Conservation (phyloP, 2,113 vertebrate species). For the Vidua macroura region DNA sequence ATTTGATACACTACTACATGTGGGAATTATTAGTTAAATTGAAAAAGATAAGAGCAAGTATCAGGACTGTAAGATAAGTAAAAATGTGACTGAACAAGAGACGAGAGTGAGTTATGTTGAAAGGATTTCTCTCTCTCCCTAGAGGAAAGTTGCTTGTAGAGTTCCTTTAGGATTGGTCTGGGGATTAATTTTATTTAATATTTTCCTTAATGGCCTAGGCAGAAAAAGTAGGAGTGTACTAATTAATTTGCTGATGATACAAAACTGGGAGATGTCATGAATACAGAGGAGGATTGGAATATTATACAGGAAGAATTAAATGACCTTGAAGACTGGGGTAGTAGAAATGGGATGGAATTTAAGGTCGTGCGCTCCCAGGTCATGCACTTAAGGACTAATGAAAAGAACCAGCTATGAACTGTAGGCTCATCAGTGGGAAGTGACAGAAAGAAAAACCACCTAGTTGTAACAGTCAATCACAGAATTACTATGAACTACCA, state of each 20-base stretch:
- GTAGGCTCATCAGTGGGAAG: conserved; percentile 28
- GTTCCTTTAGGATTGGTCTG: conserved; percentile 68
- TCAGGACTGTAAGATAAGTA: conserved; percentile 24
- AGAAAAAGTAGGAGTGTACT: conserved; percentile 66
- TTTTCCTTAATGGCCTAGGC: conserved; percentile 67
- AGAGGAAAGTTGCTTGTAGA: conserved; percentile 41
- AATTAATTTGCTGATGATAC: conserved; percentile 69
- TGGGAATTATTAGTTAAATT: conserved; percentile 59
- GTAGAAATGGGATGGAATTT: conserved; percentile 43
- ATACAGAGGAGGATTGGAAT: conserved; percentile 65
- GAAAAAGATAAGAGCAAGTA: conserved; percentile 42
- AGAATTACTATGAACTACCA: not conserved
- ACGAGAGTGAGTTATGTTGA: not conserved
- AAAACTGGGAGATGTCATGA: conserved; percentile 59
- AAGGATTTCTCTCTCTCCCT: conserved; percentile 51
- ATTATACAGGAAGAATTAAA: conserved; percentile 51
- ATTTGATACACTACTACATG: not conserved
- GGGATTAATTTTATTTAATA: conserved; percentile 71
- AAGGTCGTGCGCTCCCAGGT: conserved; percentile 39
- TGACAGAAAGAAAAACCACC: conserved; percentile 22
- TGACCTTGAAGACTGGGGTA: conserved; percentile 52
- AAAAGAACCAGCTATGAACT: conserved; percentile 34
- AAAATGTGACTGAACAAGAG: conserved; percentile 31
- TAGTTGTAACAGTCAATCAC: not conserved
- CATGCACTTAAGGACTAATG: conserved; percentile 43